Conservation (phyloP, 2,797 vertebrate genomes). For the Macropodus opercularis region DNA sequence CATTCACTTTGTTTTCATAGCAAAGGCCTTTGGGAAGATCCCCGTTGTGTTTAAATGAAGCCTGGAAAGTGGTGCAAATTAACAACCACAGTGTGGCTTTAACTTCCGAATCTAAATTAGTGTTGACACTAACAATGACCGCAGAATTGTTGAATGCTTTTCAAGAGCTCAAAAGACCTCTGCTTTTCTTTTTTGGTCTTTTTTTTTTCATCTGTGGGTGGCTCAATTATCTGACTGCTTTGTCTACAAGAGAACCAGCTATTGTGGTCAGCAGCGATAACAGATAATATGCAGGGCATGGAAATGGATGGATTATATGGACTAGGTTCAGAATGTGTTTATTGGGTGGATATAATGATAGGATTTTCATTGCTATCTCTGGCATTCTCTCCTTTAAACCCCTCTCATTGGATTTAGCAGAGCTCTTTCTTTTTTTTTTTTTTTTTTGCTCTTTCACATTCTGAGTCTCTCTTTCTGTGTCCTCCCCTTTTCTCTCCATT, state of each 20-base stretch:
- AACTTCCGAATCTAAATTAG: constrained; percentile 37
- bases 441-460: constrained; percentile 32
- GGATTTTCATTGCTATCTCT: constrained; percentile 65
- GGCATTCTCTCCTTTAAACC: constrained; percentile 63
- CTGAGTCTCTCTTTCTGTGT: constrained; percentile 11
- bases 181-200: constrained; percentile 24
- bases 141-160: constrained; percentile 38
- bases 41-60: constrained; percentile 4
- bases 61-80: constrained; percentile 37
- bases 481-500: neutral
- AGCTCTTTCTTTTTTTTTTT: constrained; percentile 22
- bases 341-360: constrained; percentile 67
- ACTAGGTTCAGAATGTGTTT: constrained; percentile 64
- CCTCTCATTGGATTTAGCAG: constrained; percentile 52
- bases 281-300: constrained; percentile 60
- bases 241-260: constrained; percentile 43
- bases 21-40: constrained; percentile 13
- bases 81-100: constrained; percentile 27
- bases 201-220: constrained; percentile 40
- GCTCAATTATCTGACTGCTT: constrained; percentile 59
- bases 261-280: constrained; percentile 67
- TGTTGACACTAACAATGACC: constrained; percentile 27
- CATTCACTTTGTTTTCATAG: neutral
- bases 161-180: constrained; percentile 32
- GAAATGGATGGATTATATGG: constrained; percentile 69